These are phyloP conservation scores for Cosmia pyralina DNA, from an alignment of 2,888 invertebrate genomes.

Conservation along the genomic window DNA sequence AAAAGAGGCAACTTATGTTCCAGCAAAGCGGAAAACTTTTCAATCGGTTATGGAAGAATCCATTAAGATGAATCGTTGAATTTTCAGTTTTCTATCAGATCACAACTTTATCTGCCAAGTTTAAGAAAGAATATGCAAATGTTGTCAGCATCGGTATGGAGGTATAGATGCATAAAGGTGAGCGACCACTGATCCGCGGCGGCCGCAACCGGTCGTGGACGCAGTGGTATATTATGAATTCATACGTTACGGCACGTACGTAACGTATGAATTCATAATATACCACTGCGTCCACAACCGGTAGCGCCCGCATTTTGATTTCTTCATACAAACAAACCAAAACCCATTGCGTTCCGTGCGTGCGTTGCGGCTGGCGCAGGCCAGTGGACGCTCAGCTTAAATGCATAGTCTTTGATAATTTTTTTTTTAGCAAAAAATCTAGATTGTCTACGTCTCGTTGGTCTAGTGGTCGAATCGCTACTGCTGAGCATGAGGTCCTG, in stretches of 20 bases:
- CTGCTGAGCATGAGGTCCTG: no score
- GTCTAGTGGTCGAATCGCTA: background rate
- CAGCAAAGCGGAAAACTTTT: conserved; percentile 62
- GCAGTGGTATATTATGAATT: no score
- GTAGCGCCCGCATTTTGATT: no score
- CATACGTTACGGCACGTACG: no score
- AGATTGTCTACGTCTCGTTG: background rate
- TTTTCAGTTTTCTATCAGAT: conserved; percentile 63
- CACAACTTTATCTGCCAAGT: conserved; percentile 50
- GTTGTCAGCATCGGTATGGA: conserved; percentile 15
- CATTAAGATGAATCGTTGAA: conserved; percentile 60
- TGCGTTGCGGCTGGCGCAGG: no score
- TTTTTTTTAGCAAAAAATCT: background rate
- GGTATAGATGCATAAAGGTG: background rate
- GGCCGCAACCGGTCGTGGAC: no score
- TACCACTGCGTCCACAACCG: no score
- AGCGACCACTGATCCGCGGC: no score
- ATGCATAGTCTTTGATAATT: background rate
- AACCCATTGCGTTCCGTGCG: no score
- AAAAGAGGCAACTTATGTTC: conserved; percentile 53
- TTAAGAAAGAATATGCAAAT: conserved; percentile 56
- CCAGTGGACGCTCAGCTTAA: no score
- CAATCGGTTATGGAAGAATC: conserved; percentile 62
- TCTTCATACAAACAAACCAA: no score
- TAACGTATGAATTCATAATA: no score